Evolutionary conservation across 2,888 invertebrate genomes (phyloP).

Genomic region (Synergus itoensis): DNA sequence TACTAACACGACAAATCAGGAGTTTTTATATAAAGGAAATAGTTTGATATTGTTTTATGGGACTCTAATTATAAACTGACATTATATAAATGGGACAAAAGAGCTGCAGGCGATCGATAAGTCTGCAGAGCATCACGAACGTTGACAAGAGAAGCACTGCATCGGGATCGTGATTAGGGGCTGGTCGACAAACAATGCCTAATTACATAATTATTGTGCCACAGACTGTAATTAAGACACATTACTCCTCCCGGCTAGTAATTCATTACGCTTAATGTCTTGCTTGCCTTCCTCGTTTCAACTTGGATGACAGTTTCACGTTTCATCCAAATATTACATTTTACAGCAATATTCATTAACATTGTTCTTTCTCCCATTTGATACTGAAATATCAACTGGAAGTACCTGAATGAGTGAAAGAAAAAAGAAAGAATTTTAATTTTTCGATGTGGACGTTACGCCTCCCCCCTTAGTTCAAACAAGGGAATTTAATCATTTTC

Average conservation of each 20-base stretch:
- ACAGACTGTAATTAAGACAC: slow-evolving; percentile 75
- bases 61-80: not conserved
- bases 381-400: no score
- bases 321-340: slow-evolving; percentile 65
- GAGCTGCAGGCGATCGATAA: not conserved
- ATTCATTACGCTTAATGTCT: slow-evolving; percentile 77
- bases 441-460: no score
- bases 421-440: no score
- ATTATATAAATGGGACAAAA: not conserved
- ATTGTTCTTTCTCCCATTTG: no score
- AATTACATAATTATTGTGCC: slow-evolving; percentile 76
- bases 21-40: no score
- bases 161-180: slow-evolving; percentile 55
- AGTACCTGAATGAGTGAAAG: no score
- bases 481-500: no score
- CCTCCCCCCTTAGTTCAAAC: no score
- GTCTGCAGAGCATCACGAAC: not conserved
- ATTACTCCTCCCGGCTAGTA: slow-evolving; percentile 73
- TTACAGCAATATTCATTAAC: no score
- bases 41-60: no score
- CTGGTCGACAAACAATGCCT: slow-evolving; percentile 72
- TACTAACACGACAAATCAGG: no score
- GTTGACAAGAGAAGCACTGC: slow-evolving; percentile 32
- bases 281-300: slow-evolving; percentile 71
- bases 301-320: slow-evolving; percentile 72